phyloP scores from a whole-genome alignment of 30 jellyfish, hydroid and myxozoan genomes.

The Haliclystus octoradiatus region DNA sequence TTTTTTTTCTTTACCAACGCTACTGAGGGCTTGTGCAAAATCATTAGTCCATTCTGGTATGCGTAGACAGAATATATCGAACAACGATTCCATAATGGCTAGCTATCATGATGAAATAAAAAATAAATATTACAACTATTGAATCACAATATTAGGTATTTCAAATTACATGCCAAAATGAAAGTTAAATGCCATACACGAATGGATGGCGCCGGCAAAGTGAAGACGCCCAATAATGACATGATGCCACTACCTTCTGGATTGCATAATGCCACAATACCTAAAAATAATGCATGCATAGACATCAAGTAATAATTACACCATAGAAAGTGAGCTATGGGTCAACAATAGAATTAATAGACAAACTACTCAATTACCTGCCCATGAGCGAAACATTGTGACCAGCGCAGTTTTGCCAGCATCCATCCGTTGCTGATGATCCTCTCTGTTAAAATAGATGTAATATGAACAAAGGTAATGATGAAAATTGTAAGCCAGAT shows the following conservation, averaged over 20 bases:
- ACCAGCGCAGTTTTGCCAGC: constrained; percentile 78
- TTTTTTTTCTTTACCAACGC: constrained; percentile 65
- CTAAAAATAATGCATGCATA: constrained; percentile 35
- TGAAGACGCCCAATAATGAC: constrained; percentile 82
- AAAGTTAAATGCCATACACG: constrained; percentile 36
- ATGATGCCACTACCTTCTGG: constrained; percentile 81
- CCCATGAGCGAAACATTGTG: constrained; percentile 80
- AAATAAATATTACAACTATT: too few relatives aligned
- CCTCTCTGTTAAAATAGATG: too few relatives aligned
- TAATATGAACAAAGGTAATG: too few relatives aligned
- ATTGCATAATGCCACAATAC: constrained; percentile 66
- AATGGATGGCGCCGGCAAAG: constrained; percentile 55
- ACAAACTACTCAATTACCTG: too few relatives aligned
- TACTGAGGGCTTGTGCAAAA: constrained; percentile 57
- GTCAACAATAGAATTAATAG: too few relatives aligned
- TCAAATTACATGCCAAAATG: too few relatives aligned
- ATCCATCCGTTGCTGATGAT: constrained; percentile 59
- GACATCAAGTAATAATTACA: too few relatives aligned
- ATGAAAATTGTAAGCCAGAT: too few relatives aligned
- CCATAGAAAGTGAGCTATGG: too few relatives aligned
- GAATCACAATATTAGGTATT: too few relatives aligned
- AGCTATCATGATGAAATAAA: constrained; percentile 25
- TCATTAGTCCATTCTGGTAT: constrained; percentile 71
- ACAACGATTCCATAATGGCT: constrained; percentile 64
- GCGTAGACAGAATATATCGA: constrained; percentile 64